A percentile compares a stretch with the other conserved stretches of the same genome.
Evolutionary conservation across 1,140 invertebrate genomes (phyloP).

Genomic region (Nephila pilipes): DNA sequence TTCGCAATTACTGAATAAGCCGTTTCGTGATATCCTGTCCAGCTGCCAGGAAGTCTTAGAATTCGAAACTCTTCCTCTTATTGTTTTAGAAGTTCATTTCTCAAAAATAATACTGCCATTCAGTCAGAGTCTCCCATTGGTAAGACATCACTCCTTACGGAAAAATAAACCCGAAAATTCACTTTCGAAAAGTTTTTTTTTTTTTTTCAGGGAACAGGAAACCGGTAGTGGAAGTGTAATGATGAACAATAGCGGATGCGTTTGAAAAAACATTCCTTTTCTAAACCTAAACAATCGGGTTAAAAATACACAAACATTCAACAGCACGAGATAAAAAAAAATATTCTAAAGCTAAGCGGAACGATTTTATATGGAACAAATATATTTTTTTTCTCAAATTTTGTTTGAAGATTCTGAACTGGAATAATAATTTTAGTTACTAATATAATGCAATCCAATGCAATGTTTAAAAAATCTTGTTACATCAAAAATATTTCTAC

Average conservation of each 20-base stretch:
- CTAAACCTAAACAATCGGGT: not conserved
- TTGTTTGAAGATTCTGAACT: no score
- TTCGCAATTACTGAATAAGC: not conserved
- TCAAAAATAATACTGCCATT: not conserved
- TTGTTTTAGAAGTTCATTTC: not conserved
- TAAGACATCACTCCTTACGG: not conserved
- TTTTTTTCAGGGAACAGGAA: not conserved
- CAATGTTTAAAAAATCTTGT: no score
- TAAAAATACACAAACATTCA: not conserved
- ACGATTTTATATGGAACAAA: no score
- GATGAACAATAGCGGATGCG: not conserved
- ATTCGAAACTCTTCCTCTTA: conserved; percentile 8
- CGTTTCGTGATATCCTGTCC: conserved; percentile 14
- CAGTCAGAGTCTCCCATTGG: not conserved
- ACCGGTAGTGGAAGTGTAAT: not conserved
- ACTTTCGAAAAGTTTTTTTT: not conserved
- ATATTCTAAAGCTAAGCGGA: no score
- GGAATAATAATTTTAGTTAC: no score
- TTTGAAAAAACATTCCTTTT: not conserved
- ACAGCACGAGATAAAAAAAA: not conserved
- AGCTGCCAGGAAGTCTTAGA: conserved; percentile 13
- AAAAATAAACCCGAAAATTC: not conserved
- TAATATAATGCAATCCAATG: no score
- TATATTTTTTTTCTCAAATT: no score
- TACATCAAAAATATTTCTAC: no score